Base-by-base conservation (phyloP, 2,113 vertebrate species). In the Percopsis transmontana region DNA sequence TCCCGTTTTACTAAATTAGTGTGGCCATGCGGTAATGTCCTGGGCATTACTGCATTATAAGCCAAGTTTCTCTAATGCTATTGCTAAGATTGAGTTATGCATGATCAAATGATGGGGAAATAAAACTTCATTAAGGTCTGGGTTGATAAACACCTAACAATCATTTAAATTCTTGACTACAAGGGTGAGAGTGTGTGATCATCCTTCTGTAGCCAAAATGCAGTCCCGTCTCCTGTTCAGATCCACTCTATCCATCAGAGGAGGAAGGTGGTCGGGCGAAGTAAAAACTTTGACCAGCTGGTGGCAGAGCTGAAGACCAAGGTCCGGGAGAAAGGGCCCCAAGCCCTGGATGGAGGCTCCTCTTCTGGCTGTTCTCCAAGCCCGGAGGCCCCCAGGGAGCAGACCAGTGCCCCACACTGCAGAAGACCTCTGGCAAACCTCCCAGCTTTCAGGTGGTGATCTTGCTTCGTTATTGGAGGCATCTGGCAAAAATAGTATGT, bases 221-320 rank as follows among this genome's bases (percentile, higher is more conserved):
- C 15, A 15, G 23, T 27, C 5, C 24, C 24, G 2, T 14, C 50
- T 1, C 21, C 21, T 58, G 63, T 44, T 59, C 71, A 97, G 96
- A 97, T 96, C 74, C 96, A 97, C 88, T 97, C 96, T 0, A 93
- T 97, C 63, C 95, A 97, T 82, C 95, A 97, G 87, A 93, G 96
- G 27, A 90, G 96, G 39, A 95, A 96, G 80, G 96, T 97, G 68
- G 76, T 83, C 52, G 96, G 96, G 15, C 91, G 96, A 10, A 94
- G 92, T 79, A 97, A 95, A 83, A 95, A 94, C 81, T 97, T 97
- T n/a, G 94, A 97, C 10, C 93, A 94, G 77, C 87, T 97, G 6
- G 94, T 97, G 82, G 94, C 94, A 0, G 95, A 97, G 77, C 91
- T 97, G 21, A 97, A 96, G 85, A 96, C 91, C 73, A 93, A 91